Percentiles rank a stretch among this genome's conserved stretches.
These are phyloP conservation scores for Drosophila kanekoi DNA, from an alignment of 2,888 invertebrate genomes.

Conservation along the genomic window DNA sequence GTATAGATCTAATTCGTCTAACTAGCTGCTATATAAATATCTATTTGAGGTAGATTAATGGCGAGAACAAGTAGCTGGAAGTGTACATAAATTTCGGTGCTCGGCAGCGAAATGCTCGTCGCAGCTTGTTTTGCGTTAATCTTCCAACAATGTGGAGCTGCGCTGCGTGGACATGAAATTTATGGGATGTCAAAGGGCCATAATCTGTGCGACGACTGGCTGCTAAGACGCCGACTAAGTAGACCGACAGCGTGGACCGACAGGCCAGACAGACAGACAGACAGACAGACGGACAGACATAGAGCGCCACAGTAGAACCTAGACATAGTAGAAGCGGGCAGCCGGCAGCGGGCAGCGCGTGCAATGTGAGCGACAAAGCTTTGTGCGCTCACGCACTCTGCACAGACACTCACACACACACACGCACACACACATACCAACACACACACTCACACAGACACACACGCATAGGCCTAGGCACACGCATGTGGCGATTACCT, in stretches of 20 bases:
- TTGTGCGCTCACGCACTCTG: conserved; percentile 62
- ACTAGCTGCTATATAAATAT: no score
- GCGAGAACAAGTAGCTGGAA: neutral
- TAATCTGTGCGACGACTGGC: conserved; percentile 64
- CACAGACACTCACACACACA: conserved; percentile 11
- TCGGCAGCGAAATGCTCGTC: neutral
- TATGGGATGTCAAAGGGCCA: conserved; percentile 81
- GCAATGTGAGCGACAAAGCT: conserved; percentile 68
- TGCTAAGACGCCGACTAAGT: conserved; percentile 34
- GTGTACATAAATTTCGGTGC: conserved; percentile 30
- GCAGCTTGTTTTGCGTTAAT: conserved; percentile 47
- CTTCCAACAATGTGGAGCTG: conserved; percentile 56
- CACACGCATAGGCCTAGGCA: conserved; percentile 29
- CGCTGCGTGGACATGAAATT: conserved; percentile 69
- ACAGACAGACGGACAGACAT: conserved; percentile 1
- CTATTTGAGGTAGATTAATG: no score
- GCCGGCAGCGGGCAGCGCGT: conserved; percentile 47
- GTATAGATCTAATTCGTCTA: no score
- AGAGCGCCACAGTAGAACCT: conserved; percentile 34
- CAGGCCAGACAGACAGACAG: conserved; percentile 20
- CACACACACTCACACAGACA: conserved; percentile 23
- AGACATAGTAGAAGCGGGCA: conserved; percentile 27
- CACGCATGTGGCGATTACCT: conserved; percentile 72
- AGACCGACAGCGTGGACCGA: conserved; percentile 21
- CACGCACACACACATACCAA: conserved; percentile 18